Evolutionary conservation across 2,113 vertebrate species (phyloP).

Genomic region (Seriola aureovittata): DNA sequence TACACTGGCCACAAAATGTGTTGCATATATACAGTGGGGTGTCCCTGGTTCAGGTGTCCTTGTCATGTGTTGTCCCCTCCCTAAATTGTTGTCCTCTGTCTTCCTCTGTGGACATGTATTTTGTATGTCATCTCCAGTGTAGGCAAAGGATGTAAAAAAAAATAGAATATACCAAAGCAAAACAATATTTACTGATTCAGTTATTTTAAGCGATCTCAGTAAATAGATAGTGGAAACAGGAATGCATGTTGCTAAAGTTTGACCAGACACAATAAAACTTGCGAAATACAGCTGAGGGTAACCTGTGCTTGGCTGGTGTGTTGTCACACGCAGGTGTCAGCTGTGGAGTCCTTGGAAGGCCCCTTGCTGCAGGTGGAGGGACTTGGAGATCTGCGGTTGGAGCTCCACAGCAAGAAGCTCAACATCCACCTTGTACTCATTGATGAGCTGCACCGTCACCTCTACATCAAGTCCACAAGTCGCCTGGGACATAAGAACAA

Average conservation of each 20-base stretch:
- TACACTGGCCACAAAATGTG: not conserved
- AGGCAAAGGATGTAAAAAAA: too few species aligned
- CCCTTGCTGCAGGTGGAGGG: conserved; percentile 96
- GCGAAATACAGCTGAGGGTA: not conserved
- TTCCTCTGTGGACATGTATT: not conserved
- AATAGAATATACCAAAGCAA: too few species aligned
- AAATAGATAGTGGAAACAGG: not conserved
- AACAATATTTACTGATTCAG: too few species aligned
- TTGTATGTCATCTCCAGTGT: not conserved
- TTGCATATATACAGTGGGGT: not conserved
- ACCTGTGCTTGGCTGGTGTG: not conserved
- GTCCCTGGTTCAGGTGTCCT: too few species aligned
- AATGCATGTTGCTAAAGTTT: not conserved
- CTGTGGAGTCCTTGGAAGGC: conserved; percentile 94
- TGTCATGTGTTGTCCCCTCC: too few species aligned
- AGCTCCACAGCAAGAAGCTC: conserved; percentile 98
- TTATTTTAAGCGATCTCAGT: not conserved
- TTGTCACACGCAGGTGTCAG: conserved; percentile 88
- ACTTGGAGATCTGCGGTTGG: conserved; percentile 93
- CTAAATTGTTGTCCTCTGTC: too few species aligned
- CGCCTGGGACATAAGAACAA: conserved; percentile 89
- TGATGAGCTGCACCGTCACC: conserved; percentile 95
- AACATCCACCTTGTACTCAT: conserved; percentile 97
- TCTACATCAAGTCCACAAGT: conserved; percentile 97
- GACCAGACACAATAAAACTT: not conserved